phyloP scores from a whole-genome alignment of 2,888 invertebrate genomes.

The Masnerella sp. region DNA sequence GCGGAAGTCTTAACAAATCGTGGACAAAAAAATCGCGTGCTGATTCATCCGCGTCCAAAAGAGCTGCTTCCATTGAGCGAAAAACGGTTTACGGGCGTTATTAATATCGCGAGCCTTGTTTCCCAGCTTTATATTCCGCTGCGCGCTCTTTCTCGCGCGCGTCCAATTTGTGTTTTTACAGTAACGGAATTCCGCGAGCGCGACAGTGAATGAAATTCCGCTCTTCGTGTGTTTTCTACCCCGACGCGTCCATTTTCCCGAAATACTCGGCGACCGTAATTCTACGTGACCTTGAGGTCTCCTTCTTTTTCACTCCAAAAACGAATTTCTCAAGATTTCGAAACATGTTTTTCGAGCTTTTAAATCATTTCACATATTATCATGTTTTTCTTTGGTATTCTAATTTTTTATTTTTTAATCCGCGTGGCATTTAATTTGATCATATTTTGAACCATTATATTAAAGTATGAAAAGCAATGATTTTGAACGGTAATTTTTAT shows the following conservation, averaged over 20 bases:
- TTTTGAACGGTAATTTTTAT: too few species aligned
- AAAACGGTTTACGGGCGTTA: slow-evolving; percentile 23
- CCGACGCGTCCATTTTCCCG: too few species aligned
- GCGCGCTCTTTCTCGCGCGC: slow-evolving; percentile 5
- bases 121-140: slow-evolving; percentile 12
- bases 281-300: slow-evolving; percentile 45
- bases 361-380: not conserved
- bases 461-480: too few species aligned
- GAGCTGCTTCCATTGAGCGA: slow-evolving; percentile 3
- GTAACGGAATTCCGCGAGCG: slow-evolving; percentile 15
- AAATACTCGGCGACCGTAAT: too few species aligned
- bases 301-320: slow-evolving; percentile 23
- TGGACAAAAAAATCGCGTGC: not conserved
- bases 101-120: slow-evolving; percentile 25
- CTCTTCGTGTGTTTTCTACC: slow-evolving; percentile 23
- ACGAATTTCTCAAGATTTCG: too few species aligned
- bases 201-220: slow-evolving; percentile 31
- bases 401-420: too few species aligned
- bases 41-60: slow-evolving; percentile 7
- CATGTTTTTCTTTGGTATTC: too few species aligned
- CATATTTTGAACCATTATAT: too few species aligned
- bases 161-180: slow-evolving; percentile 41
- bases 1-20: not conserved
- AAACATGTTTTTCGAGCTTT: too few species aligned
- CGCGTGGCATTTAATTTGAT: too few species aligned